Evolutionary conservation across 1,140 invertebrate genomes (phyloP).

Genomic region (Danaus melanippus): DNA sequence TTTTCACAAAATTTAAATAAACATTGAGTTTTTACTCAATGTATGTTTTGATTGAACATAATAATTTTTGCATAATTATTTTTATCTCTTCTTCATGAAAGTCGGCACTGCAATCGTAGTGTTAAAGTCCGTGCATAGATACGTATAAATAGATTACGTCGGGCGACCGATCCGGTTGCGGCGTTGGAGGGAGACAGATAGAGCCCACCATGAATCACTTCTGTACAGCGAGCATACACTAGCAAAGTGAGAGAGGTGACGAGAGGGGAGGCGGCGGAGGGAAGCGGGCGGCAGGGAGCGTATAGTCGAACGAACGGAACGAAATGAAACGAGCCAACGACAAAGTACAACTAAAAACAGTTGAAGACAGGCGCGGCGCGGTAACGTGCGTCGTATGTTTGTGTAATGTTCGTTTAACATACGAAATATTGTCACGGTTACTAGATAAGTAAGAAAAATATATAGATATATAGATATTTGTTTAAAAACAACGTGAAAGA

Average conservation of each 20-base stretch:
- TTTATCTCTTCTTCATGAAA: slow-evolving; percentile 23
- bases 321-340: slow-evolving; percentile 63
- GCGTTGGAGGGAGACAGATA: slow-evolving; percentile 70
- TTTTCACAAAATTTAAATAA: no score
- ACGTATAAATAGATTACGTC: slow-evolving; percentile 69
- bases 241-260: slow-evolving; percentile 39
- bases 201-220: slow-evolving; percentile 71
- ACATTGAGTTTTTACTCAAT: no score
- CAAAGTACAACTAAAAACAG: slow-evolving; percentile 65
- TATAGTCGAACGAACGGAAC: slow-evolving; percentile 53
- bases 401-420: slow-evolving; percentile 33
- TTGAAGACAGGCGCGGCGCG: slow-evolving; percentile 60
- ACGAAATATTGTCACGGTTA: slow-evolving; percentile 39
- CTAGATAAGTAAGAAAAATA: slow-evolving; percentile 48
- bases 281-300: slow-evolving; percentile 40
- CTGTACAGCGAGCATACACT: slow-evolving; percentile 47
- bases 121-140: slow-evolving; percentile 68
- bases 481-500: slow-evolving; percentile 44
- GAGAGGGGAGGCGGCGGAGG: slow-evolving; percentile 41
- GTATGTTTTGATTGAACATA: slow-evolving; percentile 4
- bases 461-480: slow-evolving; percentile 37
- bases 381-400: slow-evolving; percentile 47
- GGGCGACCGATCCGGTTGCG: slow-evolving; percentile 70
- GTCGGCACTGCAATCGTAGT: slow-evolving; percentile 40
- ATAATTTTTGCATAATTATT: slow-evolving; percentile 12